Evolutionary conservation across 1,140 invertebrate genomes (phyloP), one percentile per base, ranked within the genome.

Genomic region (Sminthurinus signatus): DNA sequence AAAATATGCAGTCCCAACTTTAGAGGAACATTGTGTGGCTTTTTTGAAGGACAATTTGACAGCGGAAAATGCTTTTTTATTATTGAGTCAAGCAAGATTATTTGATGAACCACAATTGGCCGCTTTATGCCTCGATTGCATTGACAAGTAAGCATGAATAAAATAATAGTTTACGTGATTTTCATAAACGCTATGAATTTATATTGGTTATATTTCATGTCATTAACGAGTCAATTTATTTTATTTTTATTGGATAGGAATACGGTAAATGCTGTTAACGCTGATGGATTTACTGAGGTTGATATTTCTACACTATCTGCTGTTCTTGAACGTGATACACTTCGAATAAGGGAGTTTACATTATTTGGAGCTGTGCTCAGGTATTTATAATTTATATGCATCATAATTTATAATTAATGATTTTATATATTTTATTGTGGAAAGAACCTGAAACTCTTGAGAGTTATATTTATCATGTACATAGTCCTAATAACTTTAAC

Each of bases 1-100:
- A 76, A 94, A 93, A 76, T 95, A 94, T 76, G 89, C 93, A 73
- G 89, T 95, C 88, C 42, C 91, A 89, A 39, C 88, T 91, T 78
- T 95, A 74, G 90, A 90, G 48, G 81, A 87, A 66, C 89, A 89
- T 39, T 94, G 91, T 78, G 90, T 93, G 54, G 89, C 86, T 76
- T 94, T 89, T 81, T 81, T 95, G 69, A 90, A 93, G 79, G 91
- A 89, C 63, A 92, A 89, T 80, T 78, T 93, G 67, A 93, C 88
- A 52, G 89, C 89, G 70, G 90, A 92, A 80, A 95, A 95, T 78
- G 90, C 90, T 52, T 95, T 91, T 77, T 80, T 94, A 65, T 83
- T 95, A 61, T 80, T 94, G 69, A 93, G 88, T 76, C 91, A 93
- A 76, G 92, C 89, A 60, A 80, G 89, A 63, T 80, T 93, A 39